A percentile compares a stretch with the other conserved stretches of the same genome.
These are phyloP conservation scores for Thalassarche chlororhynchos DNA, from an alignment of 2,113 vertebrate species.

Conservation along the genomic window DNA sequence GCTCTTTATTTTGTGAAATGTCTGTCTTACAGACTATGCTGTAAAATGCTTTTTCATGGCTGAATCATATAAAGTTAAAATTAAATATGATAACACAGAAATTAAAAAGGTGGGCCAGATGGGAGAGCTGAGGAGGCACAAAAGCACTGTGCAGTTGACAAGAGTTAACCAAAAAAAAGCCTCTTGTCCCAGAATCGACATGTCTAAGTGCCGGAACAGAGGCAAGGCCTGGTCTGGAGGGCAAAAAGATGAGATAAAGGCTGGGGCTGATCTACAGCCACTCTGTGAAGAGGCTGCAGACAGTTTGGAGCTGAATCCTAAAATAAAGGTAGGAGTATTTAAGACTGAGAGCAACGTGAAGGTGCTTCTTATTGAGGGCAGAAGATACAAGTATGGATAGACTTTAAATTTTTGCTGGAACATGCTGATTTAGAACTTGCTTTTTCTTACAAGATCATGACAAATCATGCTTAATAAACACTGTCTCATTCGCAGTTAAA, in stretches of 20 bases:
- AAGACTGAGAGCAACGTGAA: not conserved
- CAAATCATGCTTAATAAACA: not conserved
- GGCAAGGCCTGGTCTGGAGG: not conserved
- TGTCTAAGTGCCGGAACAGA: not conserved
- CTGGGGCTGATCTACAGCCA: not conserved
- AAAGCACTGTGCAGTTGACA: not conserved
- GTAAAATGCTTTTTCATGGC: not conserved
- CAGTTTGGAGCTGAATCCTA: not conserved
- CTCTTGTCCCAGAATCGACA: not conserved
- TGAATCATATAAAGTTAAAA: not conserved
- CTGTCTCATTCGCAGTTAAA: not conserved
- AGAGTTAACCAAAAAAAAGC: not conserved
- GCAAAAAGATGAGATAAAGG: not conserved
- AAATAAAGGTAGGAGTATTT: not conserved
- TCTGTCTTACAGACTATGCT: not conserved
- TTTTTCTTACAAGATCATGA: not conserved
- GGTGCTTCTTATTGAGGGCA: not conserved
- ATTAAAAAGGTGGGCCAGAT: not conserved
- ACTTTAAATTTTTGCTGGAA: not conserved
- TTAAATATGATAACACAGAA: not conserved
- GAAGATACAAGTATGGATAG: not conserved
- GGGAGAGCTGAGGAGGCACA: not conserved
- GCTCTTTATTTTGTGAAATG: conserved; percentile 24
- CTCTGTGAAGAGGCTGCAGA: not conserved
- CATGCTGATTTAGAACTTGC: not conserved